Base-by-base conservation (phyloP, 2,888 invertebrate species). In the Thalpophila matura region DNA sequence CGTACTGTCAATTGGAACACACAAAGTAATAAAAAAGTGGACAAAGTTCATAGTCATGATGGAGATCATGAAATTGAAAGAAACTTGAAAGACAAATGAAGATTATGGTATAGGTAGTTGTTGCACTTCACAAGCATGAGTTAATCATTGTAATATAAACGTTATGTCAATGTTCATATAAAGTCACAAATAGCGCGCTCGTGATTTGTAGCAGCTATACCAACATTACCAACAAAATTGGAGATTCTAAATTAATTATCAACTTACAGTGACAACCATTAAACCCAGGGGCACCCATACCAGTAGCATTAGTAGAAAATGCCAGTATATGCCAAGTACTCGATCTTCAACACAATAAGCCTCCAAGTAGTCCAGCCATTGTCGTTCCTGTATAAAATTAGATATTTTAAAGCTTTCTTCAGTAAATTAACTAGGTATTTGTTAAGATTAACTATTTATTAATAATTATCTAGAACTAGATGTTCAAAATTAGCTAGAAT, bases 241-340 rank as follows among this genome's bases (percentile, higher is more conserved):
- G n/a, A n/a, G n/a, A n/a, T n/a, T n/a, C 27, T 5, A 27, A n/a
- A 16, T 96, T 3, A 12, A 4, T 27, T 20, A 33, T 18, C 1
- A 79, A 97, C 91, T 97, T 46, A 97, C 96, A 6, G 96, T 95
- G n/a, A 97, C 86, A 0, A 96, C 89, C 97, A 98, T 97, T 0
- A 97, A 94, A 0, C 96, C 92, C 22, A 98, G 89, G 0, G 98
- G 98, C 16, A 98, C 85, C 97, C 98, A 98, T 1, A 98, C 98
- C 18, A 98, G 89, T 5, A 97, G 95, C 0, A 97, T 96, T 18
- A 97, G 95, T 3, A 98, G 95, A 24, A 97, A 96, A 75, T 97
- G 97, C 97, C 98, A 98, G 84, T 98, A 98, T 31, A 97, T 95
- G 43, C 96, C 96, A 54, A 97, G 88, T 12, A 97, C 87, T 1